These are phyloP conservation scores for Coccyzus lansbergi DNA, from an alignment of 2,797 vertebrate genomes.

Conservation along the genomic window DNA sequence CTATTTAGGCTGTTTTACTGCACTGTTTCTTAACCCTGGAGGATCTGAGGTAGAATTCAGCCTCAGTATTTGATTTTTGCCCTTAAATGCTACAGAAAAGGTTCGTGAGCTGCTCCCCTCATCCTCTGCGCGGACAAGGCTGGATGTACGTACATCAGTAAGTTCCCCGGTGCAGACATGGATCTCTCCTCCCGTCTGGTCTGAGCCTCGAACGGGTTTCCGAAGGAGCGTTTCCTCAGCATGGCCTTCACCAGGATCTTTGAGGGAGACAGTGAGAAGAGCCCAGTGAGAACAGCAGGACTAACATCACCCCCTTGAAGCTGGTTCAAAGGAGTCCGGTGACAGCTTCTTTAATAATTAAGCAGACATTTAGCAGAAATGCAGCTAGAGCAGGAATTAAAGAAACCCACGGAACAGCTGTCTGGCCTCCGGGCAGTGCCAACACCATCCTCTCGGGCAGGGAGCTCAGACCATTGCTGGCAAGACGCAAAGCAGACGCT, in stretches of 20 bases:
- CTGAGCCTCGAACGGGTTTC: conserved; percentile 91
- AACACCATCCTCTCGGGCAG: not conserved
- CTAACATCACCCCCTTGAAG: not conserved
- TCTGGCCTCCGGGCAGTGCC: not conserved
- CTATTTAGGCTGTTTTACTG: not conserved
- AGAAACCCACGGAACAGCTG: not conserved
- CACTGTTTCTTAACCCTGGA: not conserved
- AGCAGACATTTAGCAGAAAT: not conserved
- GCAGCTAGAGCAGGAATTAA: not conserved
- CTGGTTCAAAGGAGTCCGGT: not conserved
- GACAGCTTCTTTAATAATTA: not conserved
- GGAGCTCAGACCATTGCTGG: not conserved
- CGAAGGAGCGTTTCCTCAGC: conserved; percentile 95
- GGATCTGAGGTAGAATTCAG: not conserved
- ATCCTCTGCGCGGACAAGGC: no score
- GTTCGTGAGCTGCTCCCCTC: not conserved
- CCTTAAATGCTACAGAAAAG: not conserved
- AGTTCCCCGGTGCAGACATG: conserved; percentile 93
- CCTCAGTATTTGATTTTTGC: not conserved
- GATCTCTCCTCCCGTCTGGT: conserved; percentile 86
- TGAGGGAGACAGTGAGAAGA: not conserved
- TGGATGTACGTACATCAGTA: conserved; percentile 86
- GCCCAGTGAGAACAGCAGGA: not conserved
- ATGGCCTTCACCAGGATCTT: conserved; percentile 97
- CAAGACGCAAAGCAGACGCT: not conserved